These are phyloP conservation scores for Zaprionus lachaisei DNA, from an alignment of 1,140 invertebrate genomes.

Conservation along the genomic window DNA sequence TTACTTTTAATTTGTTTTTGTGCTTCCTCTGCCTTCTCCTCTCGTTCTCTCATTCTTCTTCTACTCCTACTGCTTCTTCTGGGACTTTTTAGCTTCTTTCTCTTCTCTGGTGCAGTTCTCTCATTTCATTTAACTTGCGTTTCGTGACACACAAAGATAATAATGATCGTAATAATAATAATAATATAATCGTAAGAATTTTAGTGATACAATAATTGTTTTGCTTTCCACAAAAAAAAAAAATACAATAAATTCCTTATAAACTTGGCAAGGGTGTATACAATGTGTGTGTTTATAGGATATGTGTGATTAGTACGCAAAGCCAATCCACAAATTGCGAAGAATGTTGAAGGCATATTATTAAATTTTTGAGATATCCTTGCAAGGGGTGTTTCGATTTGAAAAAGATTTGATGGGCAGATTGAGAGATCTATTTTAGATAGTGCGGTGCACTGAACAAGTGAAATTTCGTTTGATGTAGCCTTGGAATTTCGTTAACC, in stretches of 20 bases:
- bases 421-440: neutral
- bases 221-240: conserved; percentile 23
- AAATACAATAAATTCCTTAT: conserved; percentile 39
- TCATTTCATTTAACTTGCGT: conserved; percentile 30
- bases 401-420: neutral
- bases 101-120: neutral
- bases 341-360: neutral
- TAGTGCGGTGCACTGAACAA: neutral
- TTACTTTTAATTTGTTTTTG: conserved; percentile 20
- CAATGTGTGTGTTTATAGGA: conserved; percentile 33
- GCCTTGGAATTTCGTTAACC: neutral
- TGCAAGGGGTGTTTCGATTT: neutral
- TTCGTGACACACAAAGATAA: conserved; percentile 44
- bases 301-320: conserved; percentile 39
- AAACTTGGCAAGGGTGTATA: conserved; percentile 38
- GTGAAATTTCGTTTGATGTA: neutral
- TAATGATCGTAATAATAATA: conserved; percentile 14
- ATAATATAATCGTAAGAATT: conserved; percentile 18
- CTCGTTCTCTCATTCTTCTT: neutral
- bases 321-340: neutral
- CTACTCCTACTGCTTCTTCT: neutral
- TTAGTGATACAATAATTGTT: conserved; percentile 32
- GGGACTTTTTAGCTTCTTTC: neutral
- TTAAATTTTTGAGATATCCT: neutral
- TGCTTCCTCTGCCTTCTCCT: neutral